Percentiles rank a stretch among this genome's conserved stretches.
These are phyloP conservation scores for Danio choprae DNA, from an alignment of 2,797 vertebrate species.

Conservation along the genomic window DNA sequence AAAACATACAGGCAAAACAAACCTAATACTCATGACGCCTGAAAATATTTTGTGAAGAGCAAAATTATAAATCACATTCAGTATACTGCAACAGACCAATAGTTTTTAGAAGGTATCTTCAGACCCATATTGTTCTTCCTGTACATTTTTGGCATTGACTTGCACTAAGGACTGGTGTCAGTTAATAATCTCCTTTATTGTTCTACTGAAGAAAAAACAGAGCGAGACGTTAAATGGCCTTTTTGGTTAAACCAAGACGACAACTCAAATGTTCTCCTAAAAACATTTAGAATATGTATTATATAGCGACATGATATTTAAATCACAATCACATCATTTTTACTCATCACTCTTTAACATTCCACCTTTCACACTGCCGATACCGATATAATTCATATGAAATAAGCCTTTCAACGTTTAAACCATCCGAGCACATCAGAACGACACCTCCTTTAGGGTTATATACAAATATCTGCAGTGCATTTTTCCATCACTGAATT, in stretches of 20 bases:
- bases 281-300: not conserved
- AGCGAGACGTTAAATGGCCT: too few relatives aligned
- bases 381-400: constrained; percentile 13
- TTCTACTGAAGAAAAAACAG: too few relatives aligned
- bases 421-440: not conserved
- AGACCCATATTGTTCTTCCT: too few relatives aligned
- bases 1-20: too few relatives aligned
- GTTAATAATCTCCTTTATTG: too few relatives aligned
- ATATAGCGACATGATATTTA: not conserved
- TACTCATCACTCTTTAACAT: not conserved
- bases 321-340: not conserved
- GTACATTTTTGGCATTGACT: too few relatives aligned
- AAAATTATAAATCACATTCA: too few relatives aligned
- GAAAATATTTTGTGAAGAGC: too few relatives aligned
- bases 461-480: not conserved
- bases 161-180: too few relatives aligned
- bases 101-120: too few relatives aligned
- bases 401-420: not conserved
- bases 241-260: not conserved
- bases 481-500: constrained; percentile 5
- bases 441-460: not conserved
- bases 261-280: not conserved
- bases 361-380: not conserved
- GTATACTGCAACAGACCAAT: too few relatives aligned
- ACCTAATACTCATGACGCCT: too few relatives aligned